Evolutionary conservation across 2,888 invertebrate genomes (phyloP).

Genomic region (Uropetala carovei): DNA sequence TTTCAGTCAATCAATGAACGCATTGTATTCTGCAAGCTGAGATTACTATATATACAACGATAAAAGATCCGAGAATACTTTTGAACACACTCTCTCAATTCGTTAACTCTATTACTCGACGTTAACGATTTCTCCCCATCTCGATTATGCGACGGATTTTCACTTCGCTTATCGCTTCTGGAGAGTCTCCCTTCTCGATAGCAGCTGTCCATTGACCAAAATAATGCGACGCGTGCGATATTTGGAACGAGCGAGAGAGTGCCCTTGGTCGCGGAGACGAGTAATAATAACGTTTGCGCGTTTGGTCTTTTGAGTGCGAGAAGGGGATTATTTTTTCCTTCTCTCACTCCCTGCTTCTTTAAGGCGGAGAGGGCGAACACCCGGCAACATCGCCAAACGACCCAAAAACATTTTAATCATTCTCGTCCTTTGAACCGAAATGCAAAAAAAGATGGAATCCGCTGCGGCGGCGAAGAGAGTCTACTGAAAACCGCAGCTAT

Average conservation of each 20-base stretch:
- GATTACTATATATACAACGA: no score
- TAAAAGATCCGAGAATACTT: no score
- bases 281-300: background rate
- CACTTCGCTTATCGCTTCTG: no score
- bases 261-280: background rate
- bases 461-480: background rate
- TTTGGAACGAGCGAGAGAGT: background rate
- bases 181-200: background rate
- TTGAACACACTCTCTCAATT: no score
- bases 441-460: slow-evolving; percentile 1
- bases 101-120: no score
- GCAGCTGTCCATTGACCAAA: slow-evolving; percentile 15
- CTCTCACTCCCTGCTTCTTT: background rate
- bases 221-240: background rate
- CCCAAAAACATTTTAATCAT: background rate
- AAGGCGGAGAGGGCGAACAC: no score
- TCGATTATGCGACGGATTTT: no score
- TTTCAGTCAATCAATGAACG: no score
- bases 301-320: no score
- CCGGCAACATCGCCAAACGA: background rate
- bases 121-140: no score
- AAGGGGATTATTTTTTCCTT: background rate
- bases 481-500: background rate
- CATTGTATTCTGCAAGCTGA: no score
- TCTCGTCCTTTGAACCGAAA: slow-evolving; percentile 1